A percentile compares a stretch with the other conserved stretches of the same genome.
Conservation (phyloP, 2,797 vertebrate species). For the Ceryle rudis region DNA sequence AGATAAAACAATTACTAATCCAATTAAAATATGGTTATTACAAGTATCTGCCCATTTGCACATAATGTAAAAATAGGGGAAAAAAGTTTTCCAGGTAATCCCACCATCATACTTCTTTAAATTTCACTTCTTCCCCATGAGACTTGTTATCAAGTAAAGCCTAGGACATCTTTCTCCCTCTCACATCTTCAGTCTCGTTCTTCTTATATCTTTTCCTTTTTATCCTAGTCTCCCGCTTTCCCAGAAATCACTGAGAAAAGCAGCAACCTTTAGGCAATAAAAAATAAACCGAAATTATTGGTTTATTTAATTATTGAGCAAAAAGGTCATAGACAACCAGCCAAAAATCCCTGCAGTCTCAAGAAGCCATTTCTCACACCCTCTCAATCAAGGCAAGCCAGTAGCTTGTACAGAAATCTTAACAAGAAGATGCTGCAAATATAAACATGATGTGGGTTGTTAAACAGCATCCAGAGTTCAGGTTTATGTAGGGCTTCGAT, state of each 20-base stretch:
- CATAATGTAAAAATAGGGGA: not conserved
- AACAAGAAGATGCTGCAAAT: not conserved
- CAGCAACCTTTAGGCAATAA: not conserved
- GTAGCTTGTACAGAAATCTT: not conserved
- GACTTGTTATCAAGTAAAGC: not conserved
- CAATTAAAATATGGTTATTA: not conserved
- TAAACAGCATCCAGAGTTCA: not conserved
- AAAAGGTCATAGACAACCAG: not conserved
- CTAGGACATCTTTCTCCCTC: not conserved
- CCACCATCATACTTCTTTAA: not conserved
- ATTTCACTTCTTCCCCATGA: not conserved
- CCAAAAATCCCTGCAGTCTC: not conserved
- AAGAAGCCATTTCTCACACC: not conserved
- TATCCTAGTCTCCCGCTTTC: not conserved
- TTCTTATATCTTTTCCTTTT: not conserved
- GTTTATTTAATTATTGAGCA: too few species aligned
- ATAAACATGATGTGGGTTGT: not conserved
- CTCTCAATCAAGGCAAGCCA: not conserved
- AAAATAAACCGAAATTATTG: not conserved
- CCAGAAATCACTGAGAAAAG: not conserved
- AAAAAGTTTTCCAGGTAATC: not conserved
- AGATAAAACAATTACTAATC: not conserved
- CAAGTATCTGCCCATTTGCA: not conserved
- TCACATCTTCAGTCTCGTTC: not conserved
- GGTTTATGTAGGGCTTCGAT: not conserved